Evolutionary conservation across 2,888 invertebrate genomes (phyloP).

Genomic region (Drosophila tanythrix): DNA sequence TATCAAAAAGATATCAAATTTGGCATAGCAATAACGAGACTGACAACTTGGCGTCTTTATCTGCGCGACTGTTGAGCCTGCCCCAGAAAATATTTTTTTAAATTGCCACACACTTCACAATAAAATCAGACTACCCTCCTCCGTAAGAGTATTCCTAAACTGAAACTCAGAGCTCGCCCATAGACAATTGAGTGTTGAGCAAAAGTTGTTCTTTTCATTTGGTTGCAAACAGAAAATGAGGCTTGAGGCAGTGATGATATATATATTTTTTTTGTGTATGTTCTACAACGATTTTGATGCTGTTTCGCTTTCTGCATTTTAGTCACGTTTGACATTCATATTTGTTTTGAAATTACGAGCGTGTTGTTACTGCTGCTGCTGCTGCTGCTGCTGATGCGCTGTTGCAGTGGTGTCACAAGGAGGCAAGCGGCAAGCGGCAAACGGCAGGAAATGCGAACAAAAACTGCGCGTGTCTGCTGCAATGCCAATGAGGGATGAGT

Average conservation of each 20-base stretch:
- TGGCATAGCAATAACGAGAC: too few species aligned
- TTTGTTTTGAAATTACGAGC: conserved; percentile 65
- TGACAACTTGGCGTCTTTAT: background rate
- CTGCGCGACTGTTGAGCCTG: background rate
- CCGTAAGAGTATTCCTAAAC: background rate
- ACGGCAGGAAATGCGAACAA: conserved; percentile 33
- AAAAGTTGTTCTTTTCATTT: background rate
- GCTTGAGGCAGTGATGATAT: background rate
- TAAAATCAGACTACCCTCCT: too few species aligned
- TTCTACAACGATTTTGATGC: background rate
- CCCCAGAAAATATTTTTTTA: background rate
- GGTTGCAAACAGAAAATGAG: conserved; percentile 1
- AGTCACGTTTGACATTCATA: conserved; percentile 81
- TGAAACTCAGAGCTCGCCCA: conserved; percentile 10
- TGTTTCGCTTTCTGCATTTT: conserved; percentile 63
- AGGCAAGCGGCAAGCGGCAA: conserved; percentile 6
- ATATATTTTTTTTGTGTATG: background rate
- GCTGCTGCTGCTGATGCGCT: background rate
- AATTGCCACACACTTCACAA: background rate
- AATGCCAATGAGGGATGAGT: conserved; percentile 35
- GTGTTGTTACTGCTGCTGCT: conserved; percentile 7
- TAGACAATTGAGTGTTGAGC: conserved; percentile 16
- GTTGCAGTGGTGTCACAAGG: conserved; percentile 8
- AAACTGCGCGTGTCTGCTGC: conserved; percentile 32
- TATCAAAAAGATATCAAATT: background rate